Conservation (phyloP, 2,113 vertebrate species). For the Ctenomys sociabilis region DNA sequence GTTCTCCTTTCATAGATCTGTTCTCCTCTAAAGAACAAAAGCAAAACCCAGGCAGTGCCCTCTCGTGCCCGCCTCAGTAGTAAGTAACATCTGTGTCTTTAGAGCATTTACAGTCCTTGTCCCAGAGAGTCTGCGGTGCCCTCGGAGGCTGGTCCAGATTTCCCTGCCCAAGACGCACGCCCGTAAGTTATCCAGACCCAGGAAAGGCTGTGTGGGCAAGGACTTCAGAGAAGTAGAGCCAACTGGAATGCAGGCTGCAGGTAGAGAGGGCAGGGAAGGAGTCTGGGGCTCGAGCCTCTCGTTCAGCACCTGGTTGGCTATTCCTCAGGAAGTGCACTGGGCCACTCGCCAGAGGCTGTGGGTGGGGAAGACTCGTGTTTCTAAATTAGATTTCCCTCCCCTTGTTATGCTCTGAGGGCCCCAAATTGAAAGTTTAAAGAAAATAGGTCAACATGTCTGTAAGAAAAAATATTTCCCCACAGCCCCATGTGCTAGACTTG, state of each 20-base stretch:
- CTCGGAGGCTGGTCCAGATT: accelerated
- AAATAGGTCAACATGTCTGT: slow-evolving; percentile 36
- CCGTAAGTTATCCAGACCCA: not conserved
- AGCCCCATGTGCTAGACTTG: not conserved
- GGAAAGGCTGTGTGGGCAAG: not conserved
- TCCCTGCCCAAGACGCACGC: accelerated
- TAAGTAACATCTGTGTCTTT: not conserved
- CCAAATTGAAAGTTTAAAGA: slow-evolving; percentile 35
- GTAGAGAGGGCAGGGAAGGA: not conserved
- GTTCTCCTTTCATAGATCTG: not conserved
- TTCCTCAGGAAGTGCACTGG: not conserved
- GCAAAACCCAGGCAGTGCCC: not conserved
- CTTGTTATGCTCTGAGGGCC: not conserved
- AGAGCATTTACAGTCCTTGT: not conserved
- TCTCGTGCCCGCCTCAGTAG: accelerated
- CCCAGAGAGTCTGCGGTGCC: not conserved
- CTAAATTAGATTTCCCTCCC: not conserved
- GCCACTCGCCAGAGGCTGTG: not conserved
- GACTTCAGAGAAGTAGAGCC: no score
- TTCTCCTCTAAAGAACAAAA: not conserved
- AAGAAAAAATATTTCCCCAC: not conserved
- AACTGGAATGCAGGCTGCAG: not conserved
- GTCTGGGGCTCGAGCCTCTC: not conserved
- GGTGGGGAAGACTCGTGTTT: slow-evolving; percentile 24
- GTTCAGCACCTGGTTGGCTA: accelerated